Evolutionary conservation across 1,140 invertebrate species (phyloP).

Genomic region (Frieseomelitta varia): DNA sequence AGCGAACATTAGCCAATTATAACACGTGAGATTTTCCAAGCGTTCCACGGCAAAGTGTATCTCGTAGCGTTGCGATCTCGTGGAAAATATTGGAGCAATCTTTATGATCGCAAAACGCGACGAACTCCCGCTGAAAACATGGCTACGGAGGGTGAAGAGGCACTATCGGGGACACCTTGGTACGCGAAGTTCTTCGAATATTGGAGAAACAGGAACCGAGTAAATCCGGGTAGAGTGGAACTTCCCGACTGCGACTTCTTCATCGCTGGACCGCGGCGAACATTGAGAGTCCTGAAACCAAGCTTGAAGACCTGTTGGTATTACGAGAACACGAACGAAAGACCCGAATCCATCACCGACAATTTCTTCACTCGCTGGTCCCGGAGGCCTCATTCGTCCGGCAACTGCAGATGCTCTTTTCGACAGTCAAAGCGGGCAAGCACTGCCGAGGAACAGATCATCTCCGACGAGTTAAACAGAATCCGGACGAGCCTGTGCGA

Average conservation of each 20-base stretch:
- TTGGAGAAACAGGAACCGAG: slow-evolving; percentile 73
- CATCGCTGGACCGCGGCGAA: slow-evolving; percentile 72
- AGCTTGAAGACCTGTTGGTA: slow-evolving; percentile 65
- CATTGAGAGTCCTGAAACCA: slow-evolving; percentile 73
- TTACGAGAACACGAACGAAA: slow-evolving; percentile 71
- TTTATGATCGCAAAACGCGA: slow-evolving; percentile 45
- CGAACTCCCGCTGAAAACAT: slow-evolving; percentile 4
- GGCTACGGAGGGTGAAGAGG: slow-evolving; percentile 55
- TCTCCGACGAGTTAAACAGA: slow-evolving; percentile 74
- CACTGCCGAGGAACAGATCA: slow-evolving; percentile 70
- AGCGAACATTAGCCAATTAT: background rate
- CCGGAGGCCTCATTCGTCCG: slow-evolving; percentile 74
- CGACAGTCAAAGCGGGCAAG: slow-evolving; percentile 69
- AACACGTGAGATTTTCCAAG: background rate
- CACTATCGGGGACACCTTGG: slow-evolving; percentile 63
- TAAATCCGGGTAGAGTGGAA: slow-evolving; percentile 73
- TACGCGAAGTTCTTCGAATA: slow-evolving; percentile 73
- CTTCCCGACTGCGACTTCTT: slow-evolving; percentile 78
- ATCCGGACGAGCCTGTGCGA: slow-evolving; percentile 78
- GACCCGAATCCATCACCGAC: slow-evolving; percentile 77
- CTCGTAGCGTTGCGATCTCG: no score
- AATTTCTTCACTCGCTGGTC: slow-evolving; percentile 79
- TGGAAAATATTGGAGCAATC: background rate
- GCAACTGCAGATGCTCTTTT: slow-evolving; percentile 79
- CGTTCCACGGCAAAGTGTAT: background rate